Base-by-base conservation (phyloP, 2,797 vertebrate genomes). In the Glyptemys insculpta region DNA sequence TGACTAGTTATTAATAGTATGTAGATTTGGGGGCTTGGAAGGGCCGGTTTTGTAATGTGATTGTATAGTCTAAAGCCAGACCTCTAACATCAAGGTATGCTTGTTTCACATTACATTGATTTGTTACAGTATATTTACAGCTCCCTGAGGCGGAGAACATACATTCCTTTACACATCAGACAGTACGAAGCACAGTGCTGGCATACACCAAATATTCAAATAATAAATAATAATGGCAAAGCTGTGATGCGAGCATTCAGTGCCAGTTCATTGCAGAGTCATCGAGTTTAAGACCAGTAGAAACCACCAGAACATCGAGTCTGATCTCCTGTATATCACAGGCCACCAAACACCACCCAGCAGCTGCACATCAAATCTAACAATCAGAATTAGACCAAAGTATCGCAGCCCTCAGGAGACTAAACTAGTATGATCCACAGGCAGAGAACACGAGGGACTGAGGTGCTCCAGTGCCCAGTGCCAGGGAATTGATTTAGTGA, bases 111-210 rank as follows among this genome's bases (percentile, higher is more conserved):
- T 96, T 88, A 92, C 65, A 1, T 2, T 4, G 68, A 68, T 68
- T n/a, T 68, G n/a, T n/a, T 16, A n/a, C 15, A 19, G 14, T n/a
- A 19, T 68, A n/a, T 31, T 18, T 4, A 85, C 81, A 37, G 49
- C 59, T 97, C 94, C 87, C 94, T 91, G 92, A 91, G 65, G 91
- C 91, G 52, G 79, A 56, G 41, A 86, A 37, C 0, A 1, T 59
- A 21, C 89, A 89, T 57, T 84, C 88, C 65, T 62, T 34, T 94
- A 19, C n/a, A 68, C 31, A 16, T n/a, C 14, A 3, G 2, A n/a
- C n/a, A 16, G 62, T 29, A 8, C 16, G 18, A 34, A 68, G 62
- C 15, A 68, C 14, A n/a, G 7, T 83, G 91, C 82, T 91, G 83
- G 54, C 86, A 21, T 15, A 34, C 72, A 59, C 3, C 87, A 81